Evolutionary conservation across 2,888 invertebrate genomes (phyloP).

Genomic region (Polydrusus cervinus): DNA sequence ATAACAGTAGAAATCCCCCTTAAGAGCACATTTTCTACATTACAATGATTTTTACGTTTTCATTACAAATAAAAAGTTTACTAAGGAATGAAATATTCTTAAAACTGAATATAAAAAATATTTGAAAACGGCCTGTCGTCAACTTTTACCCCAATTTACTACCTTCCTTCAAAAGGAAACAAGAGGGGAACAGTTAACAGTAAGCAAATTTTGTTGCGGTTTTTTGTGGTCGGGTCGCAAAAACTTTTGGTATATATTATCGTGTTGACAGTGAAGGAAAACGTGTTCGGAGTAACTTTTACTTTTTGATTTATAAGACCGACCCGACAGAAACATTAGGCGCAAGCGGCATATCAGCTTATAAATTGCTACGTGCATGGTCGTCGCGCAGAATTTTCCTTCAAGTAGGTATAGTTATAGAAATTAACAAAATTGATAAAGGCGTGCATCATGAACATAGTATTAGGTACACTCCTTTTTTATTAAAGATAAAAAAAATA

Average conservation of each 20-base stretch:
- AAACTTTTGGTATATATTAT: constrained; percentile 53
- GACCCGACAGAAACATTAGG: constrained; percentile 53
- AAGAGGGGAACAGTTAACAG: constrained; percentile 3
- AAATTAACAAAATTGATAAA: no score
- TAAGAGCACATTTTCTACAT: no score
- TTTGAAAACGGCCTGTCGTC: not conserved
- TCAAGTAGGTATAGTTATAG: no score
- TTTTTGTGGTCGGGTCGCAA: constrained; percentile 46
- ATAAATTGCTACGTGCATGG: constrained; percentile 41
- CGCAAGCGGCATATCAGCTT: constrained; percentile 45
- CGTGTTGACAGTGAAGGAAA: constrained; percentile 53
- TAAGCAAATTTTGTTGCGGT: constrained; percentile 44
- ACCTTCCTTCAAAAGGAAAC: constrained; percentile 15
- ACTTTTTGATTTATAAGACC: constrained; percentile 53
- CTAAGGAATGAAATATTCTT: no score
- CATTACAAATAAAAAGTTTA: no score
- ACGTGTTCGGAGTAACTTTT: constrained; percentile 54
- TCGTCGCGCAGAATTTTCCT: no score
- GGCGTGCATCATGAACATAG: no score
- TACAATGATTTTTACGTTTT: no score
- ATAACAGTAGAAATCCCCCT: no score
- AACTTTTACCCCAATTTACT: constrained; percentile 28
- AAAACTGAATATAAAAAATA: not conserved
- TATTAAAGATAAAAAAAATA: no score
- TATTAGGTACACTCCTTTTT: no score